Conservation (phyloP, 2,113 vertebrate species). For the Solenodon paradoxus region DNA sequence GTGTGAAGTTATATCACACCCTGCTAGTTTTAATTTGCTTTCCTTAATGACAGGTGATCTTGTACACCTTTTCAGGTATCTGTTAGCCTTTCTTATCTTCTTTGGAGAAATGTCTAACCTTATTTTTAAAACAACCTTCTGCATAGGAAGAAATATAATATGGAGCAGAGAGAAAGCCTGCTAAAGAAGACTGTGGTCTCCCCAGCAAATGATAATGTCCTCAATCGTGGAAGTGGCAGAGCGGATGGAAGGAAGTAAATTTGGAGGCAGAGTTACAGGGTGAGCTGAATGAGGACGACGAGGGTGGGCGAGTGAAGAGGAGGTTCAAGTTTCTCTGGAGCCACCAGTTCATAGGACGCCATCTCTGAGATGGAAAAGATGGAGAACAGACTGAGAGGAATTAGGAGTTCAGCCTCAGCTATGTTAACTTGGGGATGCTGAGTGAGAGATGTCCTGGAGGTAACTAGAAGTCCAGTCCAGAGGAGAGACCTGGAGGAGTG, state of each 20-base stretch:
- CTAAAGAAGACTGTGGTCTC: neutral
- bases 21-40: neutral
- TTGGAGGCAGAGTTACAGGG: no score
- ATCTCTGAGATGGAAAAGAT: neutral
- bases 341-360: fast-evolving
- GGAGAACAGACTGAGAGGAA: neutral
- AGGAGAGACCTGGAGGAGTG: neutral
- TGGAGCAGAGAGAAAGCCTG: neutral
- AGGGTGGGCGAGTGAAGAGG: neutral
- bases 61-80: no score
- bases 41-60: no score
- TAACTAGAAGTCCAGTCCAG: neutral
- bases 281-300: no score
- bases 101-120: neutral
- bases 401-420: neutral
- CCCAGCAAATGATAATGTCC: no score
- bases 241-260: neutral
- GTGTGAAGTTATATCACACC: neutral
- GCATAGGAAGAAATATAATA: neutral
- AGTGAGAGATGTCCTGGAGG: neutral
- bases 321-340: fast-evolving
- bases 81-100: no score
- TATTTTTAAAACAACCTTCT: neutral
- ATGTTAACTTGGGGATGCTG: neutral
- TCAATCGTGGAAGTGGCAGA: fast-evolving